phyloP scores from a whole-genome alignment of 2,113 vertebrate genomes.

The Oncorhynchus tshawytscha region DNA sequence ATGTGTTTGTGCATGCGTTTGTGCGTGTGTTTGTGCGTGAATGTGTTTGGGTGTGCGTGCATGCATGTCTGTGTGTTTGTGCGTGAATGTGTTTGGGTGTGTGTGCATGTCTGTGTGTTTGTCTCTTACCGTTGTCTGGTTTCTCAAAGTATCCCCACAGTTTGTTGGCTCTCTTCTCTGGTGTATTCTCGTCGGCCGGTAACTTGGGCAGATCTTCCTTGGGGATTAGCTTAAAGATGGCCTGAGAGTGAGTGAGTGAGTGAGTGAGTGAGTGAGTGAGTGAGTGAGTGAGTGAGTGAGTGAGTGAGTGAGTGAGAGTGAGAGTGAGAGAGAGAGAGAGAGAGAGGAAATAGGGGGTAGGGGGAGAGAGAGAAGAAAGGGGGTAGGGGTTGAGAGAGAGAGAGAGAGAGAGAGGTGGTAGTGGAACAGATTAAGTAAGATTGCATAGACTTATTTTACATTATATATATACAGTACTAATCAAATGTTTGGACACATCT shows the following conservation, averaged over 20 bases:
- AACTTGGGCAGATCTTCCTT: conserved; percentile 77
- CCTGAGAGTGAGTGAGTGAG: conserved; percentile 64
- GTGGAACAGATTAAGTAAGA: neutral
- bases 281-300: conserved; percentile 34
- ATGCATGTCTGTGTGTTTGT: conserved; percentile 43
- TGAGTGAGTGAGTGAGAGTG: neutral
- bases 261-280: neutral
- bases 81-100: conserved; percentile 27
- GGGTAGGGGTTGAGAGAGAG: conserved; percentile 6
- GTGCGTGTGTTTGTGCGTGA: conserved; percentile 48
- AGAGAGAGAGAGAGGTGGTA: conserved; percentile 14
- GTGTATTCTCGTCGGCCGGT: conserved; percentile 83
- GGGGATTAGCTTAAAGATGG: conserved; percentile 89
- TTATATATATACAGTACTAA: no score
- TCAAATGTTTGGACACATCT: no score
- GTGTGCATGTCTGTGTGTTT: neutral
- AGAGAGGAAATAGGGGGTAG: no score
- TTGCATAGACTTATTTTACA: neutral
- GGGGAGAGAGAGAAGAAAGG: neutral
- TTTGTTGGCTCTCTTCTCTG: conserved; percentile 85
- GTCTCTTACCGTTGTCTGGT: conserved; percentile 77
- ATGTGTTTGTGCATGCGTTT: conserved; percentile 28
- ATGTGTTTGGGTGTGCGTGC: neutral
- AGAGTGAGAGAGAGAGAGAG: neutral
- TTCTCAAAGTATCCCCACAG: conserved; percentile 86